Evolutionary conservation across 2,113 vertebrate species (phyloP), one percentile per base, ranked within the genome.

Genomic region (Microtus ochrogaster): DNA sequence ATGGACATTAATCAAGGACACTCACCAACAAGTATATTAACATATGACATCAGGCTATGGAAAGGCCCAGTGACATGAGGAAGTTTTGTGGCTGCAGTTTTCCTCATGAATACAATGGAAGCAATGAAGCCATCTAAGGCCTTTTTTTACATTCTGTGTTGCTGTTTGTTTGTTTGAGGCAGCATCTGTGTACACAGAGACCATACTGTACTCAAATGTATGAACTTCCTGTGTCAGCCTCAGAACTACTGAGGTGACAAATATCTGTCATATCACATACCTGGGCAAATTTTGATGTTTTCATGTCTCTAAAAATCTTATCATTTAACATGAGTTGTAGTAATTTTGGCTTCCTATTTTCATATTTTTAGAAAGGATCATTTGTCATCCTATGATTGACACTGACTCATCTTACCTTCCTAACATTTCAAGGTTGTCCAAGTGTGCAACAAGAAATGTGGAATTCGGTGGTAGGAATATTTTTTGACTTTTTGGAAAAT

Each of bases 391-490:
- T 21, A 0, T 58, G 19, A 58, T 58, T 58, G 58, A 21, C 58
- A 58, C 58, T 58, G 58, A 58, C 58, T 21, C 58, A 22, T 81
- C 49, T 77, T 89, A 72, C 41, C 90, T 95, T 19, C 68, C 94
- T 19, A 78, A 61, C 61, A 89, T 79, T 86, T 86, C 89, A 74
- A 91, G 91, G 39, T 19, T 68, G 68, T 91, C 52, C 86, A 55
- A 93, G 65, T 47, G 63, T 87, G 61, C 68, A 39, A 73, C 11
- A 52, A 96, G 82, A 86, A 89, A 24, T 47, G 39, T 90, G 55
- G n/a, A 92, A 61, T 22, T 73, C 82, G 65, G 41, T 47, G n/a
- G 22, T 89, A 79, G 74, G 22, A 88, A 72, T 52, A 83, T 55
- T 44, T 84, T 86, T 58, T 66, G 4, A 21, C n/a, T 78, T 68